phyloP scores from a whole-genome alignment of 2,888 invertebrate genomes.

The Trissolcus japonicus region DNA sequence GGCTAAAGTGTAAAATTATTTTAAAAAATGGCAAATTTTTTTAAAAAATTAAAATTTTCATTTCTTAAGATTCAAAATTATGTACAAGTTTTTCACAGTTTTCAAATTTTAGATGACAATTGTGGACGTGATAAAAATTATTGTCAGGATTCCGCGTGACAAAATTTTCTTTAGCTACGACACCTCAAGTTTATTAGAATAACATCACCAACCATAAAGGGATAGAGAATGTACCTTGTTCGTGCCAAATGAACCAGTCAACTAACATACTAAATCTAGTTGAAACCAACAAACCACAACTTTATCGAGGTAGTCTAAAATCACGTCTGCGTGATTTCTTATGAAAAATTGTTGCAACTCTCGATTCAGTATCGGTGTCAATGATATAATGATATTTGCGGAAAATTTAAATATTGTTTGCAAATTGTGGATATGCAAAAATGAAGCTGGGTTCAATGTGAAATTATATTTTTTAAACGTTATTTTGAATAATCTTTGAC shows the following conservation, averaged over 20 bases:
- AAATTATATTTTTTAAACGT: too few relatives aligned
- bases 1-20: too few relatives aligned
- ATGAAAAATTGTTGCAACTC: too few relatives aligned
- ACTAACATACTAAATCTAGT: constrained; percentile 73
- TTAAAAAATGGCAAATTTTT: background rate
- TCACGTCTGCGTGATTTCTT: too few relatives aligned
- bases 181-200: constrained; percentile 74
- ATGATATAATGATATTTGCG: too few relatives aligned
- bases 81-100: background rate
- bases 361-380: too few relatives aligned
- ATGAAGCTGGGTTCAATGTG: too few relatives aligned
- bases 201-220: constrained; percentile 71
- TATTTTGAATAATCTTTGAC: too few relatives aligned
- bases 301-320: constrained; percentile 66
- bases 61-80: background rate
- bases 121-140: constrained; percentile 14
- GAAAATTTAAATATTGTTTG: too few relatives aligned
- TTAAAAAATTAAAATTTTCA: background rate
- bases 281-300: constrained; percentile 73
- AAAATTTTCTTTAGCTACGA: constrained; percentile 49
- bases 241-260: constrained; percentile 73
- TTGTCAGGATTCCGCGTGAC: constrained; percentile 15
- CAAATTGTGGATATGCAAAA: too few relatives aligned
- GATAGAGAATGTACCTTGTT: constrained; percentile 73
- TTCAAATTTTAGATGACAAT: too few relatives aligned